Conservation (phyloP, 2,113 vertebrate genomes). For the Notechis scutatus region DNA sequence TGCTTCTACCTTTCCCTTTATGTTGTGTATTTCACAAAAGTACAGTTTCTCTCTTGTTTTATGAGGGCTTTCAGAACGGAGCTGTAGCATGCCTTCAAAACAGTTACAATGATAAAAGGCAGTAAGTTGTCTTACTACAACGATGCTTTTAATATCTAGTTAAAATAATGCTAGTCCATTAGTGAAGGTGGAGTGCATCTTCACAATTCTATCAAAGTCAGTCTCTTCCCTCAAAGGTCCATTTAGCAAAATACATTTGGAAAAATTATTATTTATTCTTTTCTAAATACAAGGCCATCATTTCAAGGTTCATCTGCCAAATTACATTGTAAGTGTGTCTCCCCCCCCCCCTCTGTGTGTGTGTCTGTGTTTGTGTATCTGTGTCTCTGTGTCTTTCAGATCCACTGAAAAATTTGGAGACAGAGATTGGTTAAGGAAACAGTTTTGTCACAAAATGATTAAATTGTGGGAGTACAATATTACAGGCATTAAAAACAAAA, state of each 20-base stretch:
- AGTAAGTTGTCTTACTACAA: constrained; percentile 33
- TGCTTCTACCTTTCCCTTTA: not conserved
- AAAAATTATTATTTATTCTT: not conserved
- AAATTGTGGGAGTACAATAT: fast-evolving
- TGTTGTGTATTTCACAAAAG: constrained; percentile 21
- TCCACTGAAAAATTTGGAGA: not conserved
- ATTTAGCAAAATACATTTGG: constrained; percentile 24
- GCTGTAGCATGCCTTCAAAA: constrained; percentile 38
- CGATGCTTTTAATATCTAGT: constrained; percentile 43
- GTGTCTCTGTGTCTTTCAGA: constrained; percentile 3
- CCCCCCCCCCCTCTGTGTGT: no score
- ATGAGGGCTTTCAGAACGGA: constrained; percentile 12
- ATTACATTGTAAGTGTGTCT: not conserved
- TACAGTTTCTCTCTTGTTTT: constrained; percentile 43
- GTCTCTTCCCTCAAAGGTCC: constrained; percentile 21
- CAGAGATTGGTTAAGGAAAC: not conserved
- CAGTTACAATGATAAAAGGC: constrained; percentile 32
- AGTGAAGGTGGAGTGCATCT: constrained; percentile 38
- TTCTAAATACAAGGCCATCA: constrained; percentile 19
- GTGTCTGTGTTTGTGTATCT: no score
- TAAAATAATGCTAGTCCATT: constrained; percentile 48
- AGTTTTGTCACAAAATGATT: not conserved
- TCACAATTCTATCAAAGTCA: constrained; percentile 40
- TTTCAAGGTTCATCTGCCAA: constrained; percentile 24
- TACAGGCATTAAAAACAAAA: not conserved